Conservation (phyloP, 2,113 vertebrate species). For the Emberiza fucata region DNA sequence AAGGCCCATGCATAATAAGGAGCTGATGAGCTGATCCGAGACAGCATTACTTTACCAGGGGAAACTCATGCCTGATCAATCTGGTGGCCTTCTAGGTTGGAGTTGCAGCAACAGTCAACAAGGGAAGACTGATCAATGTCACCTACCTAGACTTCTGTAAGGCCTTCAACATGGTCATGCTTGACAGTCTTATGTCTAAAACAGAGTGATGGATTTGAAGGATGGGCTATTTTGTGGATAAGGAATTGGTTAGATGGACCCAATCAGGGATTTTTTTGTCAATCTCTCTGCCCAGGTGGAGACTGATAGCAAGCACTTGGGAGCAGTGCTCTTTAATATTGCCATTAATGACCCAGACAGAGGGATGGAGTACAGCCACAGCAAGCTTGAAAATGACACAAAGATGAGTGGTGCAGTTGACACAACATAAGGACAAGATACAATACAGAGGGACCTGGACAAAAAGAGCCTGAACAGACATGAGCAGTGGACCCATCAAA, state of each 20-base stretch:
- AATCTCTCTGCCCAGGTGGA: background rate
- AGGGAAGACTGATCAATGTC: background rate
- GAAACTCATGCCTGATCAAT: background rate
- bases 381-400: background rate
- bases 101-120: background rate
- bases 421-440: background rate
- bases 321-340: background rate
- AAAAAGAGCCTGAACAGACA: background rate
- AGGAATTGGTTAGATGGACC: background rate
- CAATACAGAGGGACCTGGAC: background rate
- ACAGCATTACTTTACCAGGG: background rate
- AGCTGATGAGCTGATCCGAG: background rate
- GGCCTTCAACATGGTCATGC: background rate
- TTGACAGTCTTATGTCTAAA: background rate
- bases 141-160: background rate
- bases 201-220: background rate
- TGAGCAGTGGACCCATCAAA: background rate
- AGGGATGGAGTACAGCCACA: background rate
- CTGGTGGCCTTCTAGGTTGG: background rate
- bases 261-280: background rate
- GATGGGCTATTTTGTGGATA: background rate
- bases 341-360: background rate
- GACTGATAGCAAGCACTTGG: fast-evolving
- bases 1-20: background rate
- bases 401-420: background rate